phyloP scores from a whole-genome alignment of 1,140 invertebrate species.

The Idris sp. region DNA sequence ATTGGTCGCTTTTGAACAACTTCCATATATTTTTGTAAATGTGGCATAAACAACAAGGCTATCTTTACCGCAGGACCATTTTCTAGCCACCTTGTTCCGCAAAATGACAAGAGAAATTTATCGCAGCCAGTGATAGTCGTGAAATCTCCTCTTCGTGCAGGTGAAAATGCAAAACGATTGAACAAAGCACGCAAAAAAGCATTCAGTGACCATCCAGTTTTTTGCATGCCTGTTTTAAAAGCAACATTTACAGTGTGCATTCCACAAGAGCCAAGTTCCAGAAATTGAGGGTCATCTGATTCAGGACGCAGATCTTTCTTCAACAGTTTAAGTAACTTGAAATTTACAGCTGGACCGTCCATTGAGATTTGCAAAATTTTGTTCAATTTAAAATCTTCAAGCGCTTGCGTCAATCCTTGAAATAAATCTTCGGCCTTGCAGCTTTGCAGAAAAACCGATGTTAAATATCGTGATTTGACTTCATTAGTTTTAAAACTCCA shows the following conservation, averaged over 20 bases:
- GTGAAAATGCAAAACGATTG: conserved; percentile 1
- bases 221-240: conserved; percentile 53
- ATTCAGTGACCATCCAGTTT: conserved; percentile 47
- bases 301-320: conserved; percentile 10
- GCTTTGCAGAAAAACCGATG: conserved; percentile 45
- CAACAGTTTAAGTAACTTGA: conserved; percentile 36
- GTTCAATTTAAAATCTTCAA: conserved; percentile 25
- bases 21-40: conserved; percentile 25
- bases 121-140: not conserved
- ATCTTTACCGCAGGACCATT: conserved; percentile 32
- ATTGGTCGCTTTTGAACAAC: conserved; percentile 11
- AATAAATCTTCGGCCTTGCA: conserved; percentile 41
- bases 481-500: conserved; percentile 38
- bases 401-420: conserved; percentile 19
- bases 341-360: conserved; percentile 56
- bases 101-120: conserved; percentile 56
- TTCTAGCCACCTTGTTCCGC: conserved; percentile 58
- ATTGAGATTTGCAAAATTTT: conserved; percentile 57
- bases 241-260: conserved; percentile 48
- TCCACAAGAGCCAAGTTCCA: conserved; percentile 55
- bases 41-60: conserved; percentile 38
- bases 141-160: conserved; percentile 16
- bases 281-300: conserved; percentile 13
- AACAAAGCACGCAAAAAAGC: conserved; percentile 43
- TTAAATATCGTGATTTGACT: conserved; percentile 39